Conservation (phyloP, 1,140 invertebrate species). For the Polypedilum vanderplanki region DNA sequence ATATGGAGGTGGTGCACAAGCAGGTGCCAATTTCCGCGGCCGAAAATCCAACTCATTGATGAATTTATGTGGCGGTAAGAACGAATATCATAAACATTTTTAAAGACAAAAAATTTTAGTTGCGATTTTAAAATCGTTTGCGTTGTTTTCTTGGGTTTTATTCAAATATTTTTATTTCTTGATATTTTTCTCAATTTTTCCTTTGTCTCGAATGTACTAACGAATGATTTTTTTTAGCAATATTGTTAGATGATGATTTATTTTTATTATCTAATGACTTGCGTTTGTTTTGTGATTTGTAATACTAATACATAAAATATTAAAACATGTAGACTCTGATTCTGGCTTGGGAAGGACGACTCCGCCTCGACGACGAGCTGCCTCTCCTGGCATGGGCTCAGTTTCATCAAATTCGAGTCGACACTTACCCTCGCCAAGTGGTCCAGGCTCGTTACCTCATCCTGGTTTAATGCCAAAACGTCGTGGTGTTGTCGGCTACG, state of each 20-base stretch:
- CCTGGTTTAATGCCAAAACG: slow-evolving; percentile 73
- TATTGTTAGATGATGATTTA: too few species aligned
- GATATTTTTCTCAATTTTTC: too few species aligned
- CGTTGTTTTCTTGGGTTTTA: too few species aligned
- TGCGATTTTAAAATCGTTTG: too few species aligned
- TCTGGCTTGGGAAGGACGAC: slow-evolving; percentile 72
- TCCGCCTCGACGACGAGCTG: slow-evolving; percentile 63
- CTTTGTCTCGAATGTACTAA: too few species aligned
- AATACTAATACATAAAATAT: slow-evolving; percentile 44
- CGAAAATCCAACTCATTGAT: slow-evolving; percentile 88
- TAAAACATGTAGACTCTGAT: slow-evolving; percentile 60
- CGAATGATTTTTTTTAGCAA: too few species aligned
- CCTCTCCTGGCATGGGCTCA: slow-evolving; percentile 61
- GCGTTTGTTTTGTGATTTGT: slow-evolving; percentile 5
- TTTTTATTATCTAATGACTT: too few species aligned
- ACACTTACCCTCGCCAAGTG: slow-evolving; percentile 64
- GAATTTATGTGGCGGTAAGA: slow-evolving; percentile 84
- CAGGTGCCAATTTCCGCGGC: slow-evolving; percentile 54
- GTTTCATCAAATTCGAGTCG: slow-evolving; percentile 48
- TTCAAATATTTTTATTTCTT: too few species aligned
- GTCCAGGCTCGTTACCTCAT: slow-evolving; percentile 72
- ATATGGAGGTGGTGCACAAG: slow-evolving; percentile 37
- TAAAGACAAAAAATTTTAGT: too few species aligned
- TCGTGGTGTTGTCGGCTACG: slow-evolving; percentile 59
- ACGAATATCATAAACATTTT: slow-evolving; percentile 33